Evolutionary conservation across 2,888 invertebrate genomes (phyloP).

Genomic region (Drosophila basisetae): DNA sequence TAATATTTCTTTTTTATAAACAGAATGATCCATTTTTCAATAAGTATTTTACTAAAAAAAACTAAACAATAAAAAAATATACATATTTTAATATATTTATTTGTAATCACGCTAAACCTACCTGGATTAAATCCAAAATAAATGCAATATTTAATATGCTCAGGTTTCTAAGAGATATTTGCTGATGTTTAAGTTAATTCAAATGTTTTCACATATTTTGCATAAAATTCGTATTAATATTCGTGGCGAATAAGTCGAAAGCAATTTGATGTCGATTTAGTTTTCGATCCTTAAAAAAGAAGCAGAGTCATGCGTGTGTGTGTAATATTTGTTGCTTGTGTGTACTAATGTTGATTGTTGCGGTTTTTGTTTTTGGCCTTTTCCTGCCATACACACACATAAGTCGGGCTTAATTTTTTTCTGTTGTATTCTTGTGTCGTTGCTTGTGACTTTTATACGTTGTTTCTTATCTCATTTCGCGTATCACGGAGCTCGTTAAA

Average conservation of each 20-base stretch:
- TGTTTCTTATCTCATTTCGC: conserved; percentile 74
- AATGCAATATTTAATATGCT: conserved; percentile 29
- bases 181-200: not conserved
- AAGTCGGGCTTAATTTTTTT: not conserved
- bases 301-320: conserved; percentile 7
- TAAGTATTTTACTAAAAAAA: not conserved
- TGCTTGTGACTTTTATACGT: conserved; percentile 34
- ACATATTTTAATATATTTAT: not conserved
- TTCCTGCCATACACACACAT: conserved; percentile 1
- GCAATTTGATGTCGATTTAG: conserved; percentile 53
- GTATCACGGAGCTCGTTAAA: conserved; percentile 81
- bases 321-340: conserved; percentile 7
- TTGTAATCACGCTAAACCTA: not conserved
- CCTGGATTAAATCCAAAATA: conserved; percentile 22
- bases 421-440: conserved; percentile 32
- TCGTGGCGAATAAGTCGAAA: conserved; percentile 50
- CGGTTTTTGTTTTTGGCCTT: conserved; percentile 13
- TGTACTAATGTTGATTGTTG: conserved; percentile 11
- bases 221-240: conserved; percentile 1
- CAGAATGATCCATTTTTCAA: not conserved
- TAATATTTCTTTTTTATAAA: not conserved
- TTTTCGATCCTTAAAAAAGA: conserved; percentile 21
- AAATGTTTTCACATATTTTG: conserved; percentile 29
- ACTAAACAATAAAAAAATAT: not conserved
- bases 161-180: not conserved